Base-by-base conservation (phyloP, 2,113 vertebrate species). In the Dendropsophus ebraccatus region DNA sequence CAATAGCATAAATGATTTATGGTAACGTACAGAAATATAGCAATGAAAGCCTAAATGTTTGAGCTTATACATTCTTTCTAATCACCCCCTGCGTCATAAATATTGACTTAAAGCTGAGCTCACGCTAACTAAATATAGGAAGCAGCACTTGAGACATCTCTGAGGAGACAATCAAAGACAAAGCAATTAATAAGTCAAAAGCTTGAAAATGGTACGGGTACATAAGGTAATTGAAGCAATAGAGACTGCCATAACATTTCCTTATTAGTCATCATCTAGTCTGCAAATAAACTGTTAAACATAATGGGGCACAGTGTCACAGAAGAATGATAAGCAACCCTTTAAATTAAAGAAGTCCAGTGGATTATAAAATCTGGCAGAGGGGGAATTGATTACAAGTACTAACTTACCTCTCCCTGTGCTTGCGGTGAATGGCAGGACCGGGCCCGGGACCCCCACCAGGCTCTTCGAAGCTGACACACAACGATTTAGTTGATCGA, bases 111-210 rank as follows among this genome's bases (percentile, higher is more conserved):
- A 47, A 67, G 13, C 37, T 14, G 41, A 25, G 41, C 8, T n/a
- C 11, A 73, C 41, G 25, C 21, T 47, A n/a, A 73, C 37, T 73
- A 47, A 73, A 73, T 73, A 45, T 47, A 45, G 41, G 4, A 47
- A 47, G 41, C 2, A 47, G 69, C 70, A 73, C 70, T 73, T 73
- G 70, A 73, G 70, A 73, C 41, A 13, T 73, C 19, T 73, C 70
- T 25, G 45, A n/a, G 70, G 37, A 73, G 70, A 73, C 70, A 47
- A 45, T 23, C 17, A 72, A 23, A 41, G 9, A 45, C 23, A 70
- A 19, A 9, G 8, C 2, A 21, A 30, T 41, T 19, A 73, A 30
- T 23, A 70, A 47, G 8, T 12, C 19, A 45, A 45, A 73, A n/a
- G 21, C 35, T 45, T 41, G 35, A 2, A 23, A 23, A 41, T 2